Percentiles rank a stretch among this genome's conserved stretches.
Conservation (phyloP, 2,113 vertebrate species). For the Hyperopisus bebe region DNA sequence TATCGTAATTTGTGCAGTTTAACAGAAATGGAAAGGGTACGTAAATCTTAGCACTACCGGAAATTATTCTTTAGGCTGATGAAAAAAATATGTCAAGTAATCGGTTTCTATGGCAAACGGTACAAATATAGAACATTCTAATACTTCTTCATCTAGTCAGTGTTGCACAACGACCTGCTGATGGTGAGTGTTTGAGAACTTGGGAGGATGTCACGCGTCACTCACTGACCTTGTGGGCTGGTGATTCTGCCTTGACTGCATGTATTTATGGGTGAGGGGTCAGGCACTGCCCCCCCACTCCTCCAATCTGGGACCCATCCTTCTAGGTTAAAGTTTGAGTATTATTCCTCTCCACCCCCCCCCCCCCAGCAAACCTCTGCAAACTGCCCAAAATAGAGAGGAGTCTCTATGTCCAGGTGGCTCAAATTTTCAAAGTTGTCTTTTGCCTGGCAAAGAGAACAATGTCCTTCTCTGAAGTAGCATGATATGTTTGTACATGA, state of each 20-base stretch:
- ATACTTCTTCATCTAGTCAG: not conserved
- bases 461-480: not conserved
- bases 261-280: not conserved
- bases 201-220: not conserved
- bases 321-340: conserved; percentile 42
- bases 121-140: not conserved
- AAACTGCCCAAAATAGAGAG: conserved; percentile 38
- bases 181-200: not conserved
- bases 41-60: not conserved
- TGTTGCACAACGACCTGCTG: not conserved
- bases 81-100: not conserved
- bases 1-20: not conserved
- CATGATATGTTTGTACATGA: not conserved
- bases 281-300: conserved; percentile 5
- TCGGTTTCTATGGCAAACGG: not conserved
- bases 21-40: too few relatives aligned
- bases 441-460: not conserved
- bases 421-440: not conserved
- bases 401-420: conserved; percentile 44
- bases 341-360: not conserved
- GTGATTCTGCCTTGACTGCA: not conserved
- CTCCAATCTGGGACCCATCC: conserved; percentile 4
- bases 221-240: not conserved
- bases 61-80: not conserved
- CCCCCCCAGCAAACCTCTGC: conserved; percentile 16